phyloP scores from a whole-genome alignment of 2,797 vertebrate genomes.

The Chiropotes sagulatus region DNA sequence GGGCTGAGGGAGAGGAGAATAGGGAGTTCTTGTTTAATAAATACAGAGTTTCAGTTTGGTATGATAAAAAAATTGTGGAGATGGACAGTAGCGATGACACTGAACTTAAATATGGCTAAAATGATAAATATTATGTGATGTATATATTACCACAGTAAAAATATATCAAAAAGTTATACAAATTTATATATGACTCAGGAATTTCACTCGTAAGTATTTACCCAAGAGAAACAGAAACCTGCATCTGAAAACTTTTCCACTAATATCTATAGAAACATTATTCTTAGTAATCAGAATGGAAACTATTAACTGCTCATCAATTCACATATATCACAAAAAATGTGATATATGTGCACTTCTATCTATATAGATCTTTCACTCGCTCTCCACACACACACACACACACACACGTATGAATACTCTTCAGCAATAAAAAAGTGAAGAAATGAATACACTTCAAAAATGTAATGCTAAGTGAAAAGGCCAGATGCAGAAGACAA shows the following conservation, averaged over 20 bases:
- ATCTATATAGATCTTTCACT: not conserved
- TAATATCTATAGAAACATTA: not conserved
- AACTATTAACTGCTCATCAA: not conserved
- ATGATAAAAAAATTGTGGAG: not conserved
- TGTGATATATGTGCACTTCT: not conserved
- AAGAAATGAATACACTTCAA: not conserved
- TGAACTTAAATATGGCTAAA: not conserved
- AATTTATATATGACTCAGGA: not conserved
- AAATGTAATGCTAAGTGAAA: slow-evolving; percentile 20
- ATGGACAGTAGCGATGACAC: not conserved
- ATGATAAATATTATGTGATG: not conserved
- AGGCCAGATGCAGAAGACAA: not conserved
- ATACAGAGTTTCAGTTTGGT: not conserved
- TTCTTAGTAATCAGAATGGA: not conserved
- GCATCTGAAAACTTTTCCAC: not conserved
- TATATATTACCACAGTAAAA: not conserved
- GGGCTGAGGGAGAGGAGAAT: not conserved
- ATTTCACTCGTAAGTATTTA: not conserved
- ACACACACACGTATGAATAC: not conserved
- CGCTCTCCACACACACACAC: not conserved
- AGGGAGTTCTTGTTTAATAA: not conserved
- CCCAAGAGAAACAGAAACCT: not conserved
- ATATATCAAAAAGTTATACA: not conserved
- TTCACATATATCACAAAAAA: not conserved
- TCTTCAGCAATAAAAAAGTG: not conserved